Evolutionary conservation across 2,888 invertebrate genomes (phyloP).

Genomic region (Erebia epiphron): DNA sequence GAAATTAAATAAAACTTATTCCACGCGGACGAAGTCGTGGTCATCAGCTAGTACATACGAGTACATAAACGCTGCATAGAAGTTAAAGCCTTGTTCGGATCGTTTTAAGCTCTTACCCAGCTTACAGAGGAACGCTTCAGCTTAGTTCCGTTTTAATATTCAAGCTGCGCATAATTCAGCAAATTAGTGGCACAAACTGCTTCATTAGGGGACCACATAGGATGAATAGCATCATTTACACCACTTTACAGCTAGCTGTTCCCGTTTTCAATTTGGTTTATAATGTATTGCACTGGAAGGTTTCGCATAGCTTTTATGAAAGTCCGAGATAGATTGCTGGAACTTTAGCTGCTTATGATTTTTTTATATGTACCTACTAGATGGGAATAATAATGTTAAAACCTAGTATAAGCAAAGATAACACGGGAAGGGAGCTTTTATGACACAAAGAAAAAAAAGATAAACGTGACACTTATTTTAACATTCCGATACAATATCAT

Average conservation of each 20-base stretch:
- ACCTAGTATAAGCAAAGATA: no score
- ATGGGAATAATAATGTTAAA: no score
- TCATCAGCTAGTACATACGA: no score
- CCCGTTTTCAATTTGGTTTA: slow-evolving; percentile 17
- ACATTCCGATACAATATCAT: no score
- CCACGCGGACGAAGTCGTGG: no score
- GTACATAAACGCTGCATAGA: not conserved
- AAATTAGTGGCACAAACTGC: slow-evolving; percentile 51
- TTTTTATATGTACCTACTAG: no score
- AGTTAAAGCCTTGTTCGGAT: slow-evolving; percentile 2
- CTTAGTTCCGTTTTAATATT: slow-evolving; percentile 48
- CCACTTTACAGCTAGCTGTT: slow-evolving; percentile 32
- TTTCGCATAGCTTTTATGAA: not conserved
- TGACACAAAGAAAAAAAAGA: no score
- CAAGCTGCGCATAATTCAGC: slow-evolving; percentile 50
- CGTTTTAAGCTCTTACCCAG: slow-evolving; percentile 13
- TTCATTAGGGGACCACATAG: slow-evolving; percentile 48
- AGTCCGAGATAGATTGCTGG: not conserved
- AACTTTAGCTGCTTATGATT: not conserved
- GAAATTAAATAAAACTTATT: no score
- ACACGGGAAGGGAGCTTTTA: no score
- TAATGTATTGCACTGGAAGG: not conserved
- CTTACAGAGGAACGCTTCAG: slow-evolving; percentile 16
- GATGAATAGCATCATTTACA: slow-evolving; percentile 51
- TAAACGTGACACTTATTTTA: no score